Evolutionary conservation across 2,888 invertebrate genomes (phyloP).

Genomic region (Luffia ferchaultella): DNA sequence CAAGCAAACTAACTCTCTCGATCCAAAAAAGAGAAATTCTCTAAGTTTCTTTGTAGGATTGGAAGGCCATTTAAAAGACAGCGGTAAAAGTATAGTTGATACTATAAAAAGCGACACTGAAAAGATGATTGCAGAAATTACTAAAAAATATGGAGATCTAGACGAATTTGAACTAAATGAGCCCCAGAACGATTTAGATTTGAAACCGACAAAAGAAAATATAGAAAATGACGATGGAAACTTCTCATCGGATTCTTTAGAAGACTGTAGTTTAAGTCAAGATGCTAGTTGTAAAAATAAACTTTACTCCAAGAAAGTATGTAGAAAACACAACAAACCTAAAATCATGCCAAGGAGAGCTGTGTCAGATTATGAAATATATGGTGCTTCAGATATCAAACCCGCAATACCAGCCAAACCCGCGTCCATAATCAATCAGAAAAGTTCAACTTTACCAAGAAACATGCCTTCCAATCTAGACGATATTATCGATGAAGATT

Average conservation of each 20-base stretch:
- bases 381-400: constrained; percentile 43
- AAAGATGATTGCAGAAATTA: constrained; percentile 72
- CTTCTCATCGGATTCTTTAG: constrained; percentile 82
- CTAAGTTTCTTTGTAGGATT: constrained; percentile 73
- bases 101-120: constrained; percentile 71
- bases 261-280: constrained; percentile 71
- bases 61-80: constrained; percentile 48
- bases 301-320: constrained; percentile 57
- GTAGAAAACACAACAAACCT: constrained; percentile 59
- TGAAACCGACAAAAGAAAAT: constrained; percentile 44
- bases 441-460: constrained; percentile 55
- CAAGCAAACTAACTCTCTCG: constrained; percentile 46
- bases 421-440: constrained; percentile 36
- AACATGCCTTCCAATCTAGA: constrained; percentile 62
- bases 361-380: constrained; percentile 82
- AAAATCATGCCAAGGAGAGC: constrained; percentile 69
- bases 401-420: constrained; percentile 47
- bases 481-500: constrained; percentile 58
- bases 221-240: constrained; percentile 68
- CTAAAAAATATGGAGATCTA: constrained; percentile 69
- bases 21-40: constrained; percentile 65
- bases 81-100: constrained; percentile 65
- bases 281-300: constrained; percentile 59
- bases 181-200: constrained; percentile 32
- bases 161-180: constrained; percentile 50